phyloP scores from a whole-genome alignment of 2,797 vertebrate genomes.

The Hyperoplus lanceolatus region DNA sequence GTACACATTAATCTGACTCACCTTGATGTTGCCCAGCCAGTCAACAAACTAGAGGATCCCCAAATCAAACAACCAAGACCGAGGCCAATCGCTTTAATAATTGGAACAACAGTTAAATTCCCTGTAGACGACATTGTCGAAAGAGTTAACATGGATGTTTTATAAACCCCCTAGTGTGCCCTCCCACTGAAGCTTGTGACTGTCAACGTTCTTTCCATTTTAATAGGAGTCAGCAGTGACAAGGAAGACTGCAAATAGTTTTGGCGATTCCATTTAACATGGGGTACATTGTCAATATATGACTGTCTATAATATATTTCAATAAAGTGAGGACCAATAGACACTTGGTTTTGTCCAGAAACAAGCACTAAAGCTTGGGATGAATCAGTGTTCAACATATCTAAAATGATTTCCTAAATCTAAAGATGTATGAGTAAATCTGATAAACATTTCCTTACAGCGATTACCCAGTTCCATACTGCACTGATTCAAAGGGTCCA shows the following conservation, averaged over 20 bases:
- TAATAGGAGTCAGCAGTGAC: not conserved
- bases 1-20: conserved; percentile 59
- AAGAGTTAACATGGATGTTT: not conserved
- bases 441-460: no score
- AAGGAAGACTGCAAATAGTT: not conserved
- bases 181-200: no score
- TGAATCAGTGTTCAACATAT: not conserved
- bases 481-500: not conserved
- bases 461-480: not conserved
- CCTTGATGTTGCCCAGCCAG: conserved; percentile 95
- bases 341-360: not conserved
- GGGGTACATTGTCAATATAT: not conserved
- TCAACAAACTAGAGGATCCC: conserved; percentile 91
- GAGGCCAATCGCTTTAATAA: conserved; percentile 93
- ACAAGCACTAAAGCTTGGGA: not conserved
- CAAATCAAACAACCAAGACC: conserved; percentile 92
- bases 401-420: not conserved
- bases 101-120: conserved; percentile 89
- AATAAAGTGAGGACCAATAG: not conserved
- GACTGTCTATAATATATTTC: not conserved
- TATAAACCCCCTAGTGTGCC: not conserved
- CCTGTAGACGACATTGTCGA: conserved; percentile 77
- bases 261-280: not conserved
- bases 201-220: not conserved
- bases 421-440: not conserved